Percentiles rank a stretch among this genome's conserved stretches.
Evolutionary conservation across 2,888 invertebrate species (phyloP).

Genomic region (Caenorhabditis sp.): DNA sequence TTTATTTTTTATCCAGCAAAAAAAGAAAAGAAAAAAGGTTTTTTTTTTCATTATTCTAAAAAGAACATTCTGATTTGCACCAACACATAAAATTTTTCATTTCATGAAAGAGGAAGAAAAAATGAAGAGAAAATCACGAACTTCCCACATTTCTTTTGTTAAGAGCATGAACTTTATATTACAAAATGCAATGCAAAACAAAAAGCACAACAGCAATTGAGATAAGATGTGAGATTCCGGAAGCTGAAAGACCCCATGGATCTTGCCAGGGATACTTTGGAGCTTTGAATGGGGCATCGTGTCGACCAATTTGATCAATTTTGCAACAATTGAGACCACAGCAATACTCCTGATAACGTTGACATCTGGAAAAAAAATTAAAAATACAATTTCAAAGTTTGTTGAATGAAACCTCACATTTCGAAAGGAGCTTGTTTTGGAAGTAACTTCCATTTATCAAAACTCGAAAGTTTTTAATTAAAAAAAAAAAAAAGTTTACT

Average conservation of each 20-base stretch:
- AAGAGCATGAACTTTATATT: not conserved
- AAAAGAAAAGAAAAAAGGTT: not conserved
- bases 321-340: constrained; percentile 69
- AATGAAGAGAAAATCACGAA: not conserved
- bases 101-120: not conserved
- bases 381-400: no score
- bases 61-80: not conserved
- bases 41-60: not conserved
- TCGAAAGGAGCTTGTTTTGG: no score
- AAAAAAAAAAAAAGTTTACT: no score
- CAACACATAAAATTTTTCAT: not conserved
- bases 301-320: constrained; percentile 37
- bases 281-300: constrained; percentile 16
- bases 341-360: constrained; percentile 67
- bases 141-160: not conserved
- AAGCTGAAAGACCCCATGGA: constrained; percentile 30
- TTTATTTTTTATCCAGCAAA: not conserved
- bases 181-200: not conserved
- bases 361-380: constrained; percentile 58
- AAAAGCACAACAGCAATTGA: not conserved
- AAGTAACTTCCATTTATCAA: no score
- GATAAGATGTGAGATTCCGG: not conserved
- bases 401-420: no score
- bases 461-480: no score
- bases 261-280: constrained; percentile 46